Evolutionary conservation across 2,888 invertebrate species (phyloP), one percentile per base, ranked within the genome.

Genomic region (Papilio protenor): DNA sequence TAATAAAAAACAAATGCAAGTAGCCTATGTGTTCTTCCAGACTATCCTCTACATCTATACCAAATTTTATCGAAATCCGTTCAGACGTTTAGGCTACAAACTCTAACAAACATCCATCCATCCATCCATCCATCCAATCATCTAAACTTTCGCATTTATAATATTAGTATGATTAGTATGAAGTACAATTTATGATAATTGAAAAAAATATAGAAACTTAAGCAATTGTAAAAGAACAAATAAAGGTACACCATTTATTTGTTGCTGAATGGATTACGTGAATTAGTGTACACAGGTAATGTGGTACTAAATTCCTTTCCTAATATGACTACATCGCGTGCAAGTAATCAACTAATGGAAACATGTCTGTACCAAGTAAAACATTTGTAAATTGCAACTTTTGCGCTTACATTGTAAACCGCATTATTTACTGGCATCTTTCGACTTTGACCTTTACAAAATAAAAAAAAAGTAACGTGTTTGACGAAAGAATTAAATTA

Each of bases 261-360:
- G 33, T 40, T 21, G 0, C 21, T 23, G 73, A 59, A 57, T 73
- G 73, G 14, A 27, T 45, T 40, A 66, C 40, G 11, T 64, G 61
- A 33, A 33, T 64, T 64, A 64, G 61, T 33, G 64, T 40, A 40
- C 23, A 66, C 64, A n/a, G n/a, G 33, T 66, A 40, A 66, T 40
- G 64, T 64, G 47, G 18, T 49, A 74, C 74, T 59, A 47, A 74
- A 64, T 74, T 74, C 74, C 74, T 49, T 21, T 61, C 10, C 27
- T 74, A 64, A 61, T 74, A 61, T 61, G 27, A 74, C 61, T 64
- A 45, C 59, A 74, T 74, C 74, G 74, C 74, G 74, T 74, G 74
- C 61, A 45, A 16, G 47, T 59, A 74, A 74, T 74, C 74, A 61
- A 47, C 74, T 74, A 74, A 74, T 74, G 74, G 74, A 74, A 47